phyloP scores from a whole-genome alignment of 2,113 vertebrate genomes.

The Narcine bancroftii region DNA sequence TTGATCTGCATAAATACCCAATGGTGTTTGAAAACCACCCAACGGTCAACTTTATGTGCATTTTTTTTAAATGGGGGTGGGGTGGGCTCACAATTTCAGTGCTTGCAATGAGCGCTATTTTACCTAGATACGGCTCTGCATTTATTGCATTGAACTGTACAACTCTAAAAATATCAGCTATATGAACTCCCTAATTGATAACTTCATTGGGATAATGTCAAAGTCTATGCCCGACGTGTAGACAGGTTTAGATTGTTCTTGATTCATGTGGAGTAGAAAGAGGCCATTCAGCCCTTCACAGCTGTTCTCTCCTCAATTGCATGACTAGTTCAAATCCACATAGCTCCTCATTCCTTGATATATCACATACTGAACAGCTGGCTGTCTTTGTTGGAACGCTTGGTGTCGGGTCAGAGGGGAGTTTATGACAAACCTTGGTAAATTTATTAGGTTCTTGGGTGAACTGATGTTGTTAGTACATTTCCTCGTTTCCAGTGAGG shows the following conservation, averaged over 20 bases:
- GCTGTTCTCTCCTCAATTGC: neutral
- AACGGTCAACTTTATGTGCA: no score
- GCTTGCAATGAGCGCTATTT: no score
- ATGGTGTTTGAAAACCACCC: no score
- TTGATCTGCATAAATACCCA: no score
- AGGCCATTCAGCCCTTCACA: neutral
- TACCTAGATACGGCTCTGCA: no score
- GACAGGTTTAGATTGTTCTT: neutral
- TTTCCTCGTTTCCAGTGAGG: neutral
- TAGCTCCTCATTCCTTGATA: neutral
- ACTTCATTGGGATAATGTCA: neutral
- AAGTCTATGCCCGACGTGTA: neutral
- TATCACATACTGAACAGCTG: neutral
- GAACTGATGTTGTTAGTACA: neutral
- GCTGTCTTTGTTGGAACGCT: neutral
- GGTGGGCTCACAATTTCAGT: no score
- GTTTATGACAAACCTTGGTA: neutral
- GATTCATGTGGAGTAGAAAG: neutral
- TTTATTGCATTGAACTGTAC: neutral
- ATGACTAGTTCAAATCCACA: neutral
- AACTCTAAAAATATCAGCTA: neutral
- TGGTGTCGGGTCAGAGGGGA: neutral
- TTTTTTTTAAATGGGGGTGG: no score
- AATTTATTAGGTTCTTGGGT: neutral
- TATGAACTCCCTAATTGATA: neutral